These are phyloP conservation scores for Notospermus geniculatus DNA, from an alignment of 1,140 invertebrate genomes.

Conservation along the genomic window DNA sequence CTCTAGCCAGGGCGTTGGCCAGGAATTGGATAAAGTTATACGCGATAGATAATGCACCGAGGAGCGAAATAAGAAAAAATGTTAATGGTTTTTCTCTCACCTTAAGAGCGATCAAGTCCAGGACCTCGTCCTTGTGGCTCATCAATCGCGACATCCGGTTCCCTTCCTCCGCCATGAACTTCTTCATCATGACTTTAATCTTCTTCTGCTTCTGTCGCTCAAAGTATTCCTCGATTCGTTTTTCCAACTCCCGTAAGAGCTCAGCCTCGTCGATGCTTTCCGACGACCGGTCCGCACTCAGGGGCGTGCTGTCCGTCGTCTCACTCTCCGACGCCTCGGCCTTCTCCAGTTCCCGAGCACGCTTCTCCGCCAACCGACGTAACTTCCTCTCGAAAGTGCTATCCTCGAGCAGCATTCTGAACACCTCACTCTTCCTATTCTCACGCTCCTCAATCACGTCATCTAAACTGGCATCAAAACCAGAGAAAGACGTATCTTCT, in stretches of 20 bases:
- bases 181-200: conserved; percentile 5
- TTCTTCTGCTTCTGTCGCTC: not conserved
- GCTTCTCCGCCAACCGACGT: not conserved
- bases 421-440: not conserved
- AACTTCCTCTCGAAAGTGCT: not conserved
- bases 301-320: no score
- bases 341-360: not conserved
- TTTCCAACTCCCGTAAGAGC: not conserved
- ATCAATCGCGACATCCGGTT: not conserved
- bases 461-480: conserved; percentile 7
- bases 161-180: conserved; percentile 6
- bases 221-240: conserved; percentile 4
- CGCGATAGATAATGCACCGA: no score
- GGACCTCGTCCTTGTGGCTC: not conserved
- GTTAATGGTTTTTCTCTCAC: not conserved
- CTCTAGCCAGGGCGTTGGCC: no score
- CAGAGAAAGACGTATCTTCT: no score
- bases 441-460: not conserved
- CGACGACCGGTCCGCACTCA: not conserved
- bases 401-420: conserved; percentile 6
- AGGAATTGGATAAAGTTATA: no score
- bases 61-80: not conserved
- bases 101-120: conserved; percentile 1
- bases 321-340: no score
- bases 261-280: not conserved